phyloP scores from a whole-genome alignment of 2,888 invertebrate species.

The Callimorpha dominula region DNA sequence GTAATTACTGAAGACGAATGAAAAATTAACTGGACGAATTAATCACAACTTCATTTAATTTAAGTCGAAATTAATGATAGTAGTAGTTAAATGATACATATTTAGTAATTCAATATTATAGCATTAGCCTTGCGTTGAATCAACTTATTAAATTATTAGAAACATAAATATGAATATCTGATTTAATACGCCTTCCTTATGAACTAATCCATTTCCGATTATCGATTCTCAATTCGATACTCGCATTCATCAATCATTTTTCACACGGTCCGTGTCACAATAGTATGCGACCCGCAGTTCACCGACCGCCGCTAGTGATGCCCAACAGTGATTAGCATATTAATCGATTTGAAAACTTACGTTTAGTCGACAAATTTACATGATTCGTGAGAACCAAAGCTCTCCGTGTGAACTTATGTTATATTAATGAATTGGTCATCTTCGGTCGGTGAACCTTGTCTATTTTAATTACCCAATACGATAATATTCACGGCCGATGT shows the following conservation, averaged over 20 bases:
- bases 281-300: slow-evolving; percentile 78
- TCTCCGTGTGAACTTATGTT: slow-evolving; percentile 85
- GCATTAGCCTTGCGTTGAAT: slow-evolving; percentile 37
- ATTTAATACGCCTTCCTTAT: slow-evolving; percentile 42
- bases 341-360: slow-evolving; percentile 86
- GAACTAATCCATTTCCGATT: slow-evolving; percentile 60
- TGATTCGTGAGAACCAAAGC: slow-evolving; percentile 85
- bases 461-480: slow-evolving; percentile 73
- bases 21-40: slow-evolving; percentile 36
- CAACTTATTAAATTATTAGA: slow-evolving; percentile 22
- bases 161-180: slow-evolving; percentile 36
- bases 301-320: slow-evolving; percentile 83
- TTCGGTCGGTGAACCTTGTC: slow-evolving; percentile 77
- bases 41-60: slow-evolving; percentile 31
- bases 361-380: slow-evolving; percentile 86
- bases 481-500: slow-evolving; percentile 55
- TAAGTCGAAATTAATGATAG: slow-evolving; percentile 19
- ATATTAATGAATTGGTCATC: slow-evolving; percentile 86
- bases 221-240: slow-evolving; percentile 56
- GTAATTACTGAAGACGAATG: slow-evolving; percentile 25
- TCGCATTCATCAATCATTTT: slow-evolving; percentile 86
- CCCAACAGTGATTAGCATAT: slow-evolving; percentile 83
- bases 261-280: slow-evolving; percentile 95
- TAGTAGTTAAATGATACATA: slow-evolving; percentile 24
- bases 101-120: slow-evolving; percentile 29